Evolutionary conservation across 1,140 invertebrate genomes (phyloP).

Genomic region (Panulirus ornatus): DNA sequence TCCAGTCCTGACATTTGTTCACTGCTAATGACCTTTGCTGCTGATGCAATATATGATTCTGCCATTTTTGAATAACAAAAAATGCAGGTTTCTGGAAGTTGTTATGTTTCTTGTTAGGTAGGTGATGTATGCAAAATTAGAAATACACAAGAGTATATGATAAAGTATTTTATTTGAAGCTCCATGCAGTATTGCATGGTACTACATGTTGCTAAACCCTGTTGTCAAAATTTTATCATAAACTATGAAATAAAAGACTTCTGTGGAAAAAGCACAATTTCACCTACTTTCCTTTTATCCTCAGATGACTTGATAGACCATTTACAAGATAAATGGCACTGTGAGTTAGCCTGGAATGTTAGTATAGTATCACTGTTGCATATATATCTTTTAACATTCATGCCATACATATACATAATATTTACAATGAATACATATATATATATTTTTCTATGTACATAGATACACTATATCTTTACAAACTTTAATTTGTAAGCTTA

Average conservation of each 20-base stretch:
- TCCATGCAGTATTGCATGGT: conserved; percentile 31
- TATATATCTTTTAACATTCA: conserved; percentile 45
- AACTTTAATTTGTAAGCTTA: not conserved
- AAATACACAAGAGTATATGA: too few relatives aligned
- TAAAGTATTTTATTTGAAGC: conserved; percentile 52
- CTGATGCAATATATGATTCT: too few relatives aligned
- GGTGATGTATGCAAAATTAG: too few relatives aligned
- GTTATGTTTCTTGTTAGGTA: too few relatives aligned
- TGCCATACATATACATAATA: conserved; percentile 62
- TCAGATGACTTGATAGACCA: conserved; percentile 9
- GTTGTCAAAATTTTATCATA: conserved; percentile 4
- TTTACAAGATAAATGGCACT: conserved; percentile 59
- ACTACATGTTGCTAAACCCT: conserved; percentile 36
- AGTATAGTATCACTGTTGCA: conserved; percentile 35
- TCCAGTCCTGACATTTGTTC: too few relatives aligned
- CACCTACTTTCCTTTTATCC: not conserved
- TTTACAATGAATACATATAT: conserved; percentile 47
- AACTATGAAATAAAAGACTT: conserved; percentile 14
- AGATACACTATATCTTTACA: conserved; percentile 68
- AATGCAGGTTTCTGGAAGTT: too few relatives aligned
- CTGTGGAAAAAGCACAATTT: conserved; percentile 1
- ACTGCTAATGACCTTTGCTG: too few relatives aligned
- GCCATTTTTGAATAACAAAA: too few relatives aligned
- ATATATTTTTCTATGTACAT: conserved; percentile 52
- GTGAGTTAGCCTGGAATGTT: conserved; percentile 44